A percentile compares a stretch with the other conserved stretches of the same genome.
phyloP scores from a whole-genome alignment of 2,888 invertebrate species.

The Hyppa rectilinea region DNA sequence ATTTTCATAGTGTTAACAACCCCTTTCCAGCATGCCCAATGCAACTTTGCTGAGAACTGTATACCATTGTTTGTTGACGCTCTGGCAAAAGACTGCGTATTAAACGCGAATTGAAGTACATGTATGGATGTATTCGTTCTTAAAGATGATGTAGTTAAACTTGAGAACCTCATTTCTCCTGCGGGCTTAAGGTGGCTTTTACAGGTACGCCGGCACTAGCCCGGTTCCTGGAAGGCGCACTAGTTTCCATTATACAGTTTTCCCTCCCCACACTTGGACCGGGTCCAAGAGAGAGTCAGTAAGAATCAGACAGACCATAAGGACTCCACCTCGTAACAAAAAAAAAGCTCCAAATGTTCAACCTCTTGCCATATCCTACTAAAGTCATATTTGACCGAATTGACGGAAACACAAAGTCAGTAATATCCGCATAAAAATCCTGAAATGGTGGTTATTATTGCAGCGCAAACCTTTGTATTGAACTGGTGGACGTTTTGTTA shows the following conservation, averaged over 20 bases:
- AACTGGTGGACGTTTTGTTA: constrained; percentile 54
- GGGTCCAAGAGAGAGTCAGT: no score
- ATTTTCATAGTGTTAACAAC: not conserved
- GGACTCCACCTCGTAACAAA: no score
- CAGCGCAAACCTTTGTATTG: constrained; percentile 42
- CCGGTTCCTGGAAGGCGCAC: no score
- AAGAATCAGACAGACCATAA: no score
- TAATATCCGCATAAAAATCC: constrained; percentile 28
- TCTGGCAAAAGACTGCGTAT: not conserved
- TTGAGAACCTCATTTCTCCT: no score
- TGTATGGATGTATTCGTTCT: not conserved
- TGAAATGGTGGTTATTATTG: constrained; percentile 34
- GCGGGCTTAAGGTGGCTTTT: no score
- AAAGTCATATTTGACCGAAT: not conserved
- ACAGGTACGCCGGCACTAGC: no score
- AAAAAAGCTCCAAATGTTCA: not conserved
- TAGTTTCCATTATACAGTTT: no score
- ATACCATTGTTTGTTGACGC: not conserved
- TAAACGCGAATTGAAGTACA: not conserved
- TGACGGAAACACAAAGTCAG: constrained; percentile 10
- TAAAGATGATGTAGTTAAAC: not conserved
- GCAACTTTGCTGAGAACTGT: not conserved
- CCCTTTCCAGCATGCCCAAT: not conserved
- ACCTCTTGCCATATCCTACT: not conserved
- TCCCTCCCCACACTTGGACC: no score